These are phyloP conservation scores for Sclerodermus sp. DNA, from an alignment of 2,888 invertebrate genomes.

Conservation along the genomic window DNA sequence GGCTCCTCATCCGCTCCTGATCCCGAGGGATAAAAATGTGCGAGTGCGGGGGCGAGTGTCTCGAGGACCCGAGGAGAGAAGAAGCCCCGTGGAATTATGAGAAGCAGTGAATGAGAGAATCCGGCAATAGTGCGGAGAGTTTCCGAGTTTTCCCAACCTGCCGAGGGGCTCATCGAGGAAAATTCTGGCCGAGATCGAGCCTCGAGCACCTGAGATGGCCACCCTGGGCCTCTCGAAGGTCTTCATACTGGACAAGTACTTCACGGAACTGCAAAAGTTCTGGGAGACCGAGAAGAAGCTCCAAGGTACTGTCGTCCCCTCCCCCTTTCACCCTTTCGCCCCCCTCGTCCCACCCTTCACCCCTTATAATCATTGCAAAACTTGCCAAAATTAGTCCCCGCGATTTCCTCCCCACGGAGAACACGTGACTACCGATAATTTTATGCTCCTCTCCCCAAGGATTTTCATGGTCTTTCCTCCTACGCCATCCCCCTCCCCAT, in stretches of 20 bases:
- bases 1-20: no score
- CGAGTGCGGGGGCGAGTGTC: conserved; percentile 48
- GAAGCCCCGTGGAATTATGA: conserved; percentile 2
- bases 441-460: no score
- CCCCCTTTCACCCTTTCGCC: not conserved
- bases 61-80: conserved; percentile 36
- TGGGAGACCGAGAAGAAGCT: conserved; percentile 96
- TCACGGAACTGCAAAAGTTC: conserved; percentile 94
- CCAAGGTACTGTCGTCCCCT: conserved; percentile 85
- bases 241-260: conserved; percentile 97
- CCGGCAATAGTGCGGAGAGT: no score
- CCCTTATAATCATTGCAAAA: no score
- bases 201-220: conserved; percentile 70
- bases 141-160: no score
- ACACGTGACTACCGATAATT: no score
- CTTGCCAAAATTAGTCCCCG: no score
- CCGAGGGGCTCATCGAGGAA: conserved; percentile 12
- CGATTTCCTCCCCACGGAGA: not conserved
- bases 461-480: no score
- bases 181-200: conserved; percentile 35
- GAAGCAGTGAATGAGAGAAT: conserved; percentile 14
- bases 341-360: not conserved
- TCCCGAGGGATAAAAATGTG: conserved; percentile 38
- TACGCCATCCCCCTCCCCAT: no score
- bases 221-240: conserved; percentile 95